Base-by-base conservation (phyloP, 2,113 vertebrate species). In the Nothocercus nigrocapillus region DNA sequence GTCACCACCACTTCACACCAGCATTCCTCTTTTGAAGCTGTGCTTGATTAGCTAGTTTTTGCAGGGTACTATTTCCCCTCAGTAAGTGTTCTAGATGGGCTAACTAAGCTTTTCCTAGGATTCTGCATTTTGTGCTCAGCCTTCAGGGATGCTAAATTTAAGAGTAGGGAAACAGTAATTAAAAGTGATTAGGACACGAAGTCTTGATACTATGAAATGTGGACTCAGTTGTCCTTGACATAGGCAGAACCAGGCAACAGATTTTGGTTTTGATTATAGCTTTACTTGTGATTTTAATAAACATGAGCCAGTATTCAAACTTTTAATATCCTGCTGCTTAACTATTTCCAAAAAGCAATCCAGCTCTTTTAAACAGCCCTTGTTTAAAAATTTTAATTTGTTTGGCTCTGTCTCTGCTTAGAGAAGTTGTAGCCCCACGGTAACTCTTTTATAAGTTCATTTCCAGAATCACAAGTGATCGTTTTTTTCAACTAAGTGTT, bases 321-420 rank as follows among this genome's bases (percentile, higher is more conserved):
- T 97, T 98, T 97, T 97, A 98, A 98, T 98, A 98, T 98, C 98
- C 98, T 98, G 98, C 98, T 97, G 96, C 97, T 98, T 98, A 98
- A 97, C 96, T 97, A 97, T 98, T 98, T 98, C 98, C 98, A 98
- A 98, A 98, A 96, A 98, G 56, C 94, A 93, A 97, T 97, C 97
- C 97, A 97, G 96, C 30, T 95, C 90, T 97, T 97, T 97, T 97
- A 97, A 98, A 97, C 86, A 96, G 92, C 13, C 63, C 95, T 97
- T 97, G 97, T 97, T 98, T 98, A 97, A 98, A 98, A 97, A 95
- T 95, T 98, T 98, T 98, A 97, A 98, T 98, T 98, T 98, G 96
- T 96, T 98, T 98, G 97, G 97, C 97, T 96, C 96, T 96, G 93
- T 92, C 94, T 97, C 93, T 96, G 94, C 97, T 97, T 97, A 95